Percentiles rank a stretch among this genome's conserved stretches.
These are phyloP conservation scores for Bufo gargarizans DNA, from an alignment of 2,113 vertebrate species.

Conservation along the genomic window DNA sequence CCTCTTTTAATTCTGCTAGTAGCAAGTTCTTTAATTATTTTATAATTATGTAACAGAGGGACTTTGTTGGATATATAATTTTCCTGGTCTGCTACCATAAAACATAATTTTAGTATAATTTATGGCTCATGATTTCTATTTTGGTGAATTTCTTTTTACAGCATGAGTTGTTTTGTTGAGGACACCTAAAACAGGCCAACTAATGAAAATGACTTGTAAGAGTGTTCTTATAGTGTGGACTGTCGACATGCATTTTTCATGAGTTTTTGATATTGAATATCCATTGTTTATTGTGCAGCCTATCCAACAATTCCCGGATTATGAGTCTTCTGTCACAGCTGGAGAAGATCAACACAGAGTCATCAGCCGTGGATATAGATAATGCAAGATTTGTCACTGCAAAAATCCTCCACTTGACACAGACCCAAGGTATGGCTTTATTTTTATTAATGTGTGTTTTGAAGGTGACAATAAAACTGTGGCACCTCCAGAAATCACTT, in stretches of 20 bases:
- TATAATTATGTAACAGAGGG: not conserved
- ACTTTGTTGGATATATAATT: not conserved
- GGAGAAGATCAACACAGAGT: constrained; percentile 85
- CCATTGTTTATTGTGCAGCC: constrained; percentile 64
- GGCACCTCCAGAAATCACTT: not conserved
- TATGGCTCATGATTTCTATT: not conserved
- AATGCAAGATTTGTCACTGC: constrained; percentile 84
- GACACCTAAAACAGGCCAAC: not conserved
- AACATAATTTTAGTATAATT: not conserved
- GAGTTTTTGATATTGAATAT: not conserved
- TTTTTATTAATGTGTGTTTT: not conserved
- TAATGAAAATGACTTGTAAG: not conserved
- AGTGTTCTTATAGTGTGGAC: not conserved
- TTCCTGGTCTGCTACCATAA: not conserved
- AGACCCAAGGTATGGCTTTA: constrained; percentile 86
- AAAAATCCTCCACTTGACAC: constrained; percentile 93
- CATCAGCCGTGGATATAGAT: constrained; percentile 75
- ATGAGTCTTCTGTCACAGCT: constrained; percentile 86
- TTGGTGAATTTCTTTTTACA: not conserved
- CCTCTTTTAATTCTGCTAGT: too few species aligned
- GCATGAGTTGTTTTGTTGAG: not conserved
- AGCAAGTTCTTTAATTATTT: too few species aligned
- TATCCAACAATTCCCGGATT: constrained; percentile 85
- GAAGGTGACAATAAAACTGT: not conserved
- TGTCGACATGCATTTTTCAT: not conserved